phyloP scores from a whole-genome alignment of 2,888 invertebrate genomes.

The Microctonus brassicae region DNA sequence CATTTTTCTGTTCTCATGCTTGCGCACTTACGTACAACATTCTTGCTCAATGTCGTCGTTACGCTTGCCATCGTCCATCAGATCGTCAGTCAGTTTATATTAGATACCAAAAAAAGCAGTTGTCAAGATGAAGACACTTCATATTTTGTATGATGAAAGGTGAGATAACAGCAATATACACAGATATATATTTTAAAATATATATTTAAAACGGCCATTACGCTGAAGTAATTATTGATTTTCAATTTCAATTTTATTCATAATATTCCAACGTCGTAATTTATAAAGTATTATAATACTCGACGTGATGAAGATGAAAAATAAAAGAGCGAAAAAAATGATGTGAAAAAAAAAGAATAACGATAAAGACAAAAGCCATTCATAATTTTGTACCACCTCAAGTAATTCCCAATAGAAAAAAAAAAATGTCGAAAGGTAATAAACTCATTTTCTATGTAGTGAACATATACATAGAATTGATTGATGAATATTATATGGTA shows the following conservation, averaged over 20 bases:
- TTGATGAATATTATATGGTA: neutral
- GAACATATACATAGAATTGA: neutral
- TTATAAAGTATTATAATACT: neutral
- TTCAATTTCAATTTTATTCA: conserved; percentile 63
- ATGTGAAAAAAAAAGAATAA: no score
- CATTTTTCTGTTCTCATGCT: neutral
- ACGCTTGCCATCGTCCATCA: conserved; percentile 35
- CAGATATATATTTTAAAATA: conserved; percentile 14
- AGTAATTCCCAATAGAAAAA: neutral
- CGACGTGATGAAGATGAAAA: neutral
- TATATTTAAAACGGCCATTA: conserved; percentile 62
- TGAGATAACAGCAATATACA: conserved; percentile 20
- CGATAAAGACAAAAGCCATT: no score
- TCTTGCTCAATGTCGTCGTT: neutral
- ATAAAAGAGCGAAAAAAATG: neutral
- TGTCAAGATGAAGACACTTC: conserved; percentile 29
- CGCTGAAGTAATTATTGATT: conserved; percentile 62
- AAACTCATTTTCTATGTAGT: neutral
- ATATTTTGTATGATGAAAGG: neutral
- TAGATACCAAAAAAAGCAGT: conserved; percentile 49
- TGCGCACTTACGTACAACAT: neutral
- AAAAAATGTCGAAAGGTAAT: neutral
- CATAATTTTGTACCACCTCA: neutral
- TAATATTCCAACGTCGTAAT: conserved; percentile 41
- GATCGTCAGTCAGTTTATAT: conserved; percentile 63